Evolutionary conservation across 2,113 vertebrate genomes (phyloP).

Genomic region (Alaudala cheleensis): DNA sequence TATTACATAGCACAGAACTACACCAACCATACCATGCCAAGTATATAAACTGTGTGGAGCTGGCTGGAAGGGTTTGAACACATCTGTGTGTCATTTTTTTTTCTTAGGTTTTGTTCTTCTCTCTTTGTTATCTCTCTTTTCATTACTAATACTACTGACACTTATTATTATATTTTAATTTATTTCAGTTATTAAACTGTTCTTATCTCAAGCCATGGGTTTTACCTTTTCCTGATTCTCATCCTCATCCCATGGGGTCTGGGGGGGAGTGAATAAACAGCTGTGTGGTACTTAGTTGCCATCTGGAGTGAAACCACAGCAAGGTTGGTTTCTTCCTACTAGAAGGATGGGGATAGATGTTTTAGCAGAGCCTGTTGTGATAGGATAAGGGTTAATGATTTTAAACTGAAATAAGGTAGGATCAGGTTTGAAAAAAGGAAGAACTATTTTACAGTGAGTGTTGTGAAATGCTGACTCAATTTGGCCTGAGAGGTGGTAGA

Average conservation of each 20-base stretch:
- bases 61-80: background rate
- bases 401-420: background rate
- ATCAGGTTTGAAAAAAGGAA: background rate
- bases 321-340: too few species aligned
- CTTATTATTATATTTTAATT: background rate
- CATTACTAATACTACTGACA: background rate
- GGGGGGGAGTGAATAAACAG: rapidly evolving
- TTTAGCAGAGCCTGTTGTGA: background rate
- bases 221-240: background rate
- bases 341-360: background rate
- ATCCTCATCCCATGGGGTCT: background rate
- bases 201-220: background rate
- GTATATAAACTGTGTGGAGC: background rate
- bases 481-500: background rate
- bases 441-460: background rate
- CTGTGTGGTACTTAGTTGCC: background rate
- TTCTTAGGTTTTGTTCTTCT: background rate
- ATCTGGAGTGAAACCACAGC: background rate
- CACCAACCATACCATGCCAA: background rate
- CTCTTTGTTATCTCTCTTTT: background rate
- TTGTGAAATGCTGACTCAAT: background rate
- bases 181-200: background rate
- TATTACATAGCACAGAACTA: background rate
- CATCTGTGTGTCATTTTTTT: background rate
- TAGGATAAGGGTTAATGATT: background rate